Percentiles rank a stretch among this genome's conserved stretches.
Conservation (phyloP, 2,797 vertebrate species). For the Rhinatrema bivittatum region DNA sequence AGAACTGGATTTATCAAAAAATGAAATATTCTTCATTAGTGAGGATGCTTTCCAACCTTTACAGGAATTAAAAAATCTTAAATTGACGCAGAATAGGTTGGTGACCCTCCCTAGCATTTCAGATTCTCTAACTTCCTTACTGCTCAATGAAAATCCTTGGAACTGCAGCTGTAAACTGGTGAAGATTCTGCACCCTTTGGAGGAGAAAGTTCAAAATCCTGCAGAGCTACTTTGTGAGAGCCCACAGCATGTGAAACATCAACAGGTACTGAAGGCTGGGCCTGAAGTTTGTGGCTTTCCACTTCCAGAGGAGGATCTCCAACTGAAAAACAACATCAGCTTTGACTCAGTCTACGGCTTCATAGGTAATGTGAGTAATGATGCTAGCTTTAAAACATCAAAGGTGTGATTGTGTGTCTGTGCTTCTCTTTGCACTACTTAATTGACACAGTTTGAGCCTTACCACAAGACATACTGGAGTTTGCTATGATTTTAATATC, state of each 20-base stretch:
- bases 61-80: background rate
- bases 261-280: background rate
- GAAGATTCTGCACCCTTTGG: background rate
- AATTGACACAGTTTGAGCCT: too few relatives aligned
- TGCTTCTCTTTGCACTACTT: too few relatives aligned
- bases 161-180: slow-evolving; percentile 4
- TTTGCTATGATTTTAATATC: too few relatives aligned
- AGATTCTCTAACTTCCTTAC: background rate
- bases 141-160: slow-evolving; percentile 11
- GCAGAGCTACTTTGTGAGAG: background rate
- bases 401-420: too few relatives aligned
- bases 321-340: accelerated
- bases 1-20: slow-evolving; percentile 9
- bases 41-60: slow-evolving; percentile 4
- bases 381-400: too few relatives aligned
- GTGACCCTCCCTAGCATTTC: background rate
- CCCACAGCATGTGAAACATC: background rate
- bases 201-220: background rate
- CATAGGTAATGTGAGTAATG: slow-evolving; percentile 11
- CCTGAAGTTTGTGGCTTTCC: background rate
- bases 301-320: background rate
- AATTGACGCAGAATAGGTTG: slow-evolving; percentile 5
- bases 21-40: slow-evolving; percentile 13
- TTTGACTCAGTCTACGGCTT: slow-evolving; percentile 6
- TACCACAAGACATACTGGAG: too few relatives aligned